phyloP scores from a whole-genome alignment of 1,140 invertebrate species.

The Aphaenogaster ashmeadi region DNA sequence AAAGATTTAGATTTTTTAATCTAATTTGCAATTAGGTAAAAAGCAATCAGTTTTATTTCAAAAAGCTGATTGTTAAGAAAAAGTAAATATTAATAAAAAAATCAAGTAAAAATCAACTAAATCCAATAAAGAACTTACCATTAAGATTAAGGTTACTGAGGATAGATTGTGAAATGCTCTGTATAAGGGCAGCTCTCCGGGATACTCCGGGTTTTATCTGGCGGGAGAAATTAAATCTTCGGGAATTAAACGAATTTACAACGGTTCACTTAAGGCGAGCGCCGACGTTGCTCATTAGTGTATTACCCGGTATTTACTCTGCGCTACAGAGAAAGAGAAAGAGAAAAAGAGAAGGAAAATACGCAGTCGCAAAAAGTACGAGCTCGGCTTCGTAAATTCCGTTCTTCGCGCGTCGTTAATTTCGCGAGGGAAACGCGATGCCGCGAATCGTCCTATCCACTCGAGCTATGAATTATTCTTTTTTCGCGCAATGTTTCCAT shows the following conservation, averaged over 20 bases:
- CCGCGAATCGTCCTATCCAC: neutral
- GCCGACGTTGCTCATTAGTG: constrained; percentile 54
- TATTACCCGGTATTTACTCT: constrained; percentile 40
- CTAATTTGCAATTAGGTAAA: neutral
- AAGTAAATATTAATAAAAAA: neutral
- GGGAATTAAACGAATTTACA: constrained; percentile 51
- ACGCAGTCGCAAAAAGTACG: constrained; percentile 18
- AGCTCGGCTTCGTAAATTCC: constrained; percentile 22
- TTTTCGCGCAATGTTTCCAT: neutral
- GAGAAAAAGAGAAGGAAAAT: neutral
- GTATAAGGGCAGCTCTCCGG: neutral
- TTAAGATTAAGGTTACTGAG: neutral
- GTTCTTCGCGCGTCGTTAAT: constrained; percentile 32
- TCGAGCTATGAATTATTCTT: constrained; percentile 16
- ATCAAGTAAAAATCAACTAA: neutral
- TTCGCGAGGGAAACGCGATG: constrained; percentile 8
- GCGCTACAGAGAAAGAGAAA: neutral
- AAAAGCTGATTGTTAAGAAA: neutral
- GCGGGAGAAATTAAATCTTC: constrained; percentile 41
- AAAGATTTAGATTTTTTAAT: neutral
- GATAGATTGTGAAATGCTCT: neutral
- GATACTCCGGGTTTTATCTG: constrained; percentile 15
- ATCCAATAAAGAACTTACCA: neutral
- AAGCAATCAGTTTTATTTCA: neutral
- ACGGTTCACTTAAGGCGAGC: constrained; percentile 38